Evolutionary conservation across 2,113 vertebrate genomes (phyloP).

Genomic region (Tor tambroides): DNA sequence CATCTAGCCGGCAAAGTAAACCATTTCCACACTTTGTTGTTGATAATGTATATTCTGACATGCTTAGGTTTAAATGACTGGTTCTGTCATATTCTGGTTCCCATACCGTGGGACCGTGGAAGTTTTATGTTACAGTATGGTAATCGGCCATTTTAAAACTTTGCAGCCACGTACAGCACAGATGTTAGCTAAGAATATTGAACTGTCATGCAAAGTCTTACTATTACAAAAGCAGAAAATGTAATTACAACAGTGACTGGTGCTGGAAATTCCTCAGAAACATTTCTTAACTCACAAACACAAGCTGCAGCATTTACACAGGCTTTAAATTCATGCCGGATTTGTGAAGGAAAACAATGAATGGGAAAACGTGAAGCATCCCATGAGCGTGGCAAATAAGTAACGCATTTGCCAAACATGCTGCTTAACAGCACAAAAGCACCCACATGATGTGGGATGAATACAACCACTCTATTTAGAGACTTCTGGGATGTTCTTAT

Average conservation of each 20-base stretch:
- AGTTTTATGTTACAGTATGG: not conserved
- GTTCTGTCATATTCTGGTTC: not conserved
- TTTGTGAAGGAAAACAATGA: constrained; percentile 13
- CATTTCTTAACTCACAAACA: constrained; percentile 21
- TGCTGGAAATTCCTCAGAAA: constrained; percentile 12
- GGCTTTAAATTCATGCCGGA: constrained; percentile 23
- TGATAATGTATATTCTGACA: not conserved
- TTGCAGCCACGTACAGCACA: not conserved
- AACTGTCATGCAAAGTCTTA: not conserved
- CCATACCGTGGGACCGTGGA: not conserved
- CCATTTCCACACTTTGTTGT: not conserved
- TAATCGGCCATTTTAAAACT: not conserved
- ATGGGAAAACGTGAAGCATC: not conserved
- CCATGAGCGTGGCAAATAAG: not conserved
- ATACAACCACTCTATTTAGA: not conserved
- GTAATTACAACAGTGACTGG: constrained; percentile 14
- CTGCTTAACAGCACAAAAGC: constrained; percentile 8
- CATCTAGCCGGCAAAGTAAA: not conserved
- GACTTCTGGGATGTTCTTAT: not conserved
- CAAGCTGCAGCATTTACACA: constrained; percentile 9
- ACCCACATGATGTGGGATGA: not conserved
- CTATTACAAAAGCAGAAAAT: constrained; percentile 20
- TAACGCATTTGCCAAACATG: constrained; percentile 17
- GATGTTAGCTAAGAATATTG: not conserved
- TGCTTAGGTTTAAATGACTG: not conserved